Percentiles rank a stretch among this genome's conserved stretches.
phyloP scores from a whole-genome alignment of 2,888 invertebrate genomes.

The Macrosoma leucophasiata region DNA sequence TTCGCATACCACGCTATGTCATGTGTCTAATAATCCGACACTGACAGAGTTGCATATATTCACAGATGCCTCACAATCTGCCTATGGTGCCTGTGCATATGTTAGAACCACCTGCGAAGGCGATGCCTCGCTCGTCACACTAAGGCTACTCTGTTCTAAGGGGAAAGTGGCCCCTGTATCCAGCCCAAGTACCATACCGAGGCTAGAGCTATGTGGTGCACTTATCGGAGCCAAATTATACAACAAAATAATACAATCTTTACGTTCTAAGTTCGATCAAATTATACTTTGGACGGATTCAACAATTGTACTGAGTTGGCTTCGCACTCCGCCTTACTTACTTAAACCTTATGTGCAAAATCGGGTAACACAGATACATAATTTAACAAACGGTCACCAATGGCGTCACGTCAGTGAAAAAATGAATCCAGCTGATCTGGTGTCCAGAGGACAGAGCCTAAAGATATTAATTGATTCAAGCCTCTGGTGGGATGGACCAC shows the following conservation, averaged over 20 bases:
- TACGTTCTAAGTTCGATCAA: too few species aligned
- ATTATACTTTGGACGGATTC: too few species aligned
- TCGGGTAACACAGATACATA: too few species aligned
- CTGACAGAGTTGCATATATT: slow-evolving; percentile 23
- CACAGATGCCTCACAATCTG: slow-evolving; percentile 21
- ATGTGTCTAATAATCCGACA: slow-evolving; percentile 3
- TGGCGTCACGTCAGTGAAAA: slow-evolving; percentile 13
- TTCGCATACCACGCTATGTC: slow-evolving; percentile 18
- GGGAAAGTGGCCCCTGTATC: slow-evolving; percentile 25
- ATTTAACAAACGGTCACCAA: too few species aligned
- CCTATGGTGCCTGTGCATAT: slow-evolving; percentile 24
- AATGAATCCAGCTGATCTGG: slow-evolving; percentile 11
- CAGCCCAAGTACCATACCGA: too few species aligned
- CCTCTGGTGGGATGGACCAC: too few species aligned
- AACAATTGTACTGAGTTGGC: too few species aligned
- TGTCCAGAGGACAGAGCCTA: slow-evolving; percentile 10
- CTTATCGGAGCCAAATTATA: slow-evolving; percentile 20
- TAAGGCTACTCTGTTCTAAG: slow-evolving; percentile 22
- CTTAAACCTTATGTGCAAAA: too few species aligned
- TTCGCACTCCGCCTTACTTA: too few species aligned
- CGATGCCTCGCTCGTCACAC: slow-evolving; percentile 1
- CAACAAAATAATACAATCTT: slow-evolving; percentile 8
- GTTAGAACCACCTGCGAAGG: slow-evolving; percentile 14
- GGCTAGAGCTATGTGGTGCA: slow-evolving; percentile 26
- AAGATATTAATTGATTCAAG: too few species aligned